phyloP scores from a whole-genome alignment of 2,888 invertebrate genomes.

The Temnothorax ravouxi region DNA sequence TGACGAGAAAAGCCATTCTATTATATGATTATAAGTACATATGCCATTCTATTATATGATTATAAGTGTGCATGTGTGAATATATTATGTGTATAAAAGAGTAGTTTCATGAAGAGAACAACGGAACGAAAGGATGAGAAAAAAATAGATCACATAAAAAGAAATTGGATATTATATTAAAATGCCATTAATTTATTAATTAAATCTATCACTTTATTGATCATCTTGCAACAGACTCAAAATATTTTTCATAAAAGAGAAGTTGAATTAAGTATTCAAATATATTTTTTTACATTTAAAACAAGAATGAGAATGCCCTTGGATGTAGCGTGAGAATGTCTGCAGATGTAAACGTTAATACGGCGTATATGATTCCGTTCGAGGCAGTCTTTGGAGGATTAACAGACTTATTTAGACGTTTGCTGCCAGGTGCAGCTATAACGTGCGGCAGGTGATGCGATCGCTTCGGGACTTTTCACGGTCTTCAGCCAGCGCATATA shows the following conservation, averaged over 20 bases:
- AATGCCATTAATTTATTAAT: neutral
- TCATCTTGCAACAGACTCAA: neutral
- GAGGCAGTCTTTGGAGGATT: conserved; percentile 61
- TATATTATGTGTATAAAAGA: neutral
- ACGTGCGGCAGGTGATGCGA: conserved; percentile 63
- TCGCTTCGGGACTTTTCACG: conserved; percentile 51
- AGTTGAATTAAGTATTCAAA: neutral
- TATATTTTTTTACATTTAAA: neutral
- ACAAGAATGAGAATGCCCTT: conserved; percentile 17
- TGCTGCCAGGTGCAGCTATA: conserved; percentile 67
- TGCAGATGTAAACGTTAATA: conserved; percentile 38
- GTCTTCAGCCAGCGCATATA: conserved; percentile 35
- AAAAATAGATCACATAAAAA: neutral
- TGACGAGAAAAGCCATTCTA: conserved; percentile 43
- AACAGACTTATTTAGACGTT: conserved; percentile 72
- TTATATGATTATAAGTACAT: conserved; percentile 32
- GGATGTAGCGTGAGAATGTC: conserved; percentile 37
- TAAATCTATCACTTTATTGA: neutral
- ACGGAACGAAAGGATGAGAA: no score
- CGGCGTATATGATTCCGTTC: conserved; percentile 58
- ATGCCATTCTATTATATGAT: conserved; percentile 10
- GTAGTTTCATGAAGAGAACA: neutral
- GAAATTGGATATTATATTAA: neutral
- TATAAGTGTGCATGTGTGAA: conserved; percentile 8
- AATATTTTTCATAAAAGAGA: neutral